Percentiles rank a stretch among this genome's conserved stretches.
Conservation (phyloP, 2,113 vertebrate species). For the Cinclus mexicanus region DNA sequence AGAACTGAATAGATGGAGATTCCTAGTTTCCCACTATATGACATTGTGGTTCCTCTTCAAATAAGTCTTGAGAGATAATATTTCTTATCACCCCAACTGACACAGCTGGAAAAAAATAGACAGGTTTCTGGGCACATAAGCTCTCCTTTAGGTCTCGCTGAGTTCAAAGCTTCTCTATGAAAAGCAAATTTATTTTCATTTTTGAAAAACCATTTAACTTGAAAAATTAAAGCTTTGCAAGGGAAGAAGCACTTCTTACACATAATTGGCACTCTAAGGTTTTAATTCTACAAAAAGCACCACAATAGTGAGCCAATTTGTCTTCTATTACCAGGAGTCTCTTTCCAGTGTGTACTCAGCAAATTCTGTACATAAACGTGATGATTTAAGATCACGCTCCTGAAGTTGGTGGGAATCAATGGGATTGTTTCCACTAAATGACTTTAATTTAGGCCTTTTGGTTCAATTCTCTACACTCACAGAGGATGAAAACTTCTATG, state of each 20-base stretch:
- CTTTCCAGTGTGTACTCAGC: neutral
- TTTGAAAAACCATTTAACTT: slow-evolving; percentile 24
- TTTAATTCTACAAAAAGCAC: slow-evolving; percentile 9
- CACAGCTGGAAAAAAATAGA: neutral
- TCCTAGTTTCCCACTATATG: neutral
- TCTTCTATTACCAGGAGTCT: neutral
- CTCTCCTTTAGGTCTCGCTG: slow-evolving; percentile 11
- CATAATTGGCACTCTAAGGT: slow-evolving; percentile 24
- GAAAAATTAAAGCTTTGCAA: slow-evolving; percentile 27
- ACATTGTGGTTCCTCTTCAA: slow-evolving; percentile 14
- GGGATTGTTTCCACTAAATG: slow-evolving; percentile 1
- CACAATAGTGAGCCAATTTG: slow-evolving; percentile 13
- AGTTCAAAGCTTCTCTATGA: slow-evolving; percentile 36
- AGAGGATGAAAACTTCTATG: neutral
- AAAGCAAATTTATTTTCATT: slow-evolving; percentile 45
- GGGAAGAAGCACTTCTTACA: slow-evolving; percentile 11
- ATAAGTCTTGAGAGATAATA: slow-evolving; percentile 22
- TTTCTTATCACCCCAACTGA: slow-evolving; percentile 21
- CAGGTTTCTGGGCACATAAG: neutral
- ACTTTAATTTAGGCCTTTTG: neutral
- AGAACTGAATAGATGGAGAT: slow-evolving; percentile 8
- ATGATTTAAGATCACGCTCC: neutral
- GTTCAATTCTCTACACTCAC: neutral
- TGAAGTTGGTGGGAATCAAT: neutral
- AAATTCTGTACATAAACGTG: neutral